A percentile compares a stretch with the other conserved stretches of the same genome.
Conservation (phyloP, 2,797 vertebrate genomes). For the Amniataba percoides region DNA sequence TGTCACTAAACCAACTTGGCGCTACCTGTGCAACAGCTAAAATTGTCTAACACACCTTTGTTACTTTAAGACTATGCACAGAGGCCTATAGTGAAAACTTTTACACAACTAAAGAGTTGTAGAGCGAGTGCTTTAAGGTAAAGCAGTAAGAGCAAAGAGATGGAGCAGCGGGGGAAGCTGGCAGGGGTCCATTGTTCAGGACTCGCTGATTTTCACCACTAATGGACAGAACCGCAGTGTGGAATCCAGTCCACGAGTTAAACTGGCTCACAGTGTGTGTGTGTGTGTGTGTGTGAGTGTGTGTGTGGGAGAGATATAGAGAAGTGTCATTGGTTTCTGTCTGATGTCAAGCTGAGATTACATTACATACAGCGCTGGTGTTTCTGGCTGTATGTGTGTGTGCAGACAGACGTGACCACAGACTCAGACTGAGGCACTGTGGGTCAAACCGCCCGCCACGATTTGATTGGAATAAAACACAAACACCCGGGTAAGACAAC, state of each 20-base stretch:
- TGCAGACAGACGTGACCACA: slow-evolving; percentile 17
- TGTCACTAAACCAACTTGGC: no score
- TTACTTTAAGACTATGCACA: neutral
- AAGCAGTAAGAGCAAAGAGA: slow-evolving; percentile 12
- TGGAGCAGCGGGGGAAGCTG: neutral
- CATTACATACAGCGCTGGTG: slow-evolving; percentile 7
- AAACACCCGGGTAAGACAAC: slow-evolving; percentile 18
- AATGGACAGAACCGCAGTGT: slow-evolving; percentile 10
- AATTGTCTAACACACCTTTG: neutral
- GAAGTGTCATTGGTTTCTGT: slow-evolving; percentile 31
- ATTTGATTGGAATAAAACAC: slow-evolving; percentile 14
- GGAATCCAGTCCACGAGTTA: slow-evolving; percentile 22
- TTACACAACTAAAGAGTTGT: neutral
- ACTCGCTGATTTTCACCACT: slow-evolving; percentile 19
- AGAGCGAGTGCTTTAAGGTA: neutral
- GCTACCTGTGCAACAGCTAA: neutral
- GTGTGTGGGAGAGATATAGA: neutral
- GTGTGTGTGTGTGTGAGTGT: neutral
- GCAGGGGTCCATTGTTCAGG: slow-evolving; percentile 6
- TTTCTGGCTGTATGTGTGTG: slow-evolving; percentile 4
- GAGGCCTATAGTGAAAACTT: neutral
- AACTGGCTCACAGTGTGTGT: slow-evolving; percentile 5
- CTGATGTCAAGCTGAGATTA: slow-evolving; percentile 31
- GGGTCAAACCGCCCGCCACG: neutral
- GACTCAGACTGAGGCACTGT: neutral